phyloP scores from a whole-genome alignment of 2,113 vertebrate species.

The Camarhynchus parvulus region DNA sequence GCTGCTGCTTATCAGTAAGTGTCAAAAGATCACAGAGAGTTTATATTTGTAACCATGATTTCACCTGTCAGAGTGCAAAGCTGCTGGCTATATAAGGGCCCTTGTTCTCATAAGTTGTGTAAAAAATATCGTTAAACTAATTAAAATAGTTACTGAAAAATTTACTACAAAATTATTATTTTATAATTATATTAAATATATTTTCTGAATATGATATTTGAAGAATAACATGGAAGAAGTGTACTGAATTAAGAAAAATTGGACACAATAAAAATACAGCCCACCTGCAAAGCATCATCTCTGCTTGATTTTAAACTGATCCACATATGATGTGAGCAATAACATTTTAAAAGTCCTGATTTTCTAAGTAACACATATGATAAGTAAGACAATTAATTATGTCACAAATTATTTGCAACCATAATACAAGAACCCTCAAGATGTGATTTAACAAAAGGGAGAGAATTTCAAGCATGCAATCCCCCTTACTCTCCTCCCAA shows the following conservation, averaged over 20 bases:
- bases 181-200: not conserved
- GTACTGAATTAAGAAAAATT: not conserved
- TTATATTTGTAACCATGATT: not conserved
- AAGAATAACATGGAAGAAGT: not conserved
- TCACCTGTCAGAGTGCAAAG: not conserved
- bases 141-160: not conserved
- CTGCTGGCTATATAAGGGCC: not conserved
- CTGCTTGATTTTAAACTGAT: not conserved
- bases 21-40: not conserved
- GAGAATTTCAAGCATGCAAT: not conserved
- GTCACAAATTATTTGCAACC: not conserved
- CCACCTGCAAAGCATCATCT: rapidly evolving
- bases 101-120: not conserved
- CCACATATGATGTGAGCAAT: not conserved
- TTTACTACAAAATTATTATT: not conserved
- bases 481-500: not conserved
- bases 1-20: not conserved
- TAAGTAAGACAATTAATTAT: not conserved
- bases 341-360: not conserved
- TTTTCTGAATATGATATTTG: not conserved
- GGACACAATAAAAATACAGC: not conserved
- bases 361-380: not conserved
- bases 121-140: not conserved
- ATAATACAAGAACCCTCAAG: not conserved
- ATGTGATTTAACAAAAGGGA: not conserved